A percentile compares a stretch with the other conserved stretches of the same genome.
phyloP scores from a whole-genome alignment of 2,113 vertebrate species.

The Scopus umbretta region DNA sequence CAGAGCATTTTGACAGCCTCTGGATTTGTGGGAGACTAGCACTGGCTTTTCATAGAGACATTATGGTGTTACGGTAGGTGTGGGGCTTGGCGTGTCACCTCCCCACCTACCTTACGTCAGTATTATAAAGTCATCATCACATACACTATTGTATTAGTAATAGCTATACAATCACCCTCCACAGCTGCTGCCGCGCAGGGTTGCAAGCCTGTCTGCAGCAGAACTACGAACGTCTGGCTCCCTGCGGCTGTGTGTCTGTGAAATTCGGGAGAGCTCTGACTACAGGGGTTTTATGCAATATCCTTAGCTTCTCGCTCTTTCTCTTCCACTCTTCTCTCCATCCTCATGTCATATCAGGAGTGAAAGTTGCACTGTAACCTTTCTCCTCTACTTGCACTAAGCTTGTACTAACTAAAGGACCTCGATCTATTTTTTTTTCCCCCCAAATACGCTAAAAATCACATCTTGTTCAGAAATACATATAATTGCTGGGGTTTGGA shows the following conservation, averaged over 20 bases:
- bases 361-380: background rate
- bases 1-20: background rate
- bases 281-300: background rate
- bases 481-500: background rate
- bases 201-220: background rate
- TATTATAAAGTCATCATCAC: background rate
- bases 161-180: background rate
- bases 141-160: background rate
- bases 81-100: background rate
- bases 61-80: background rate
- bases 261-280: background rate
- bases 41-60: background rate
- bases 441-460: background rate
- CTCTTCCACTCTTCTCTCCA: background rate
- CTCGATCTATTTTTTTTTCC: background rate
- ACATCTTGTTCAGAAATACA: background rate
- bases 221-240: background rate
- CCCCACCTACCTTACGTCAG: constrained; percentile 1
- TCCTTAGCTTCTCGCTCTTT: background rate
- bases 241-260: background rate
- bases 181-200: background rate
- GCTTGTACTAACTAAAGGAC: background rate
- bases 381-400: background rate
- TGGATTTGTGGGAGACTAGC: background rate
- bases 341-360: background rate